Percentiles rank a stretch among this genome's conserved stretches.
These are phyloP conservation scores for Drosophila seclusa DNA, from an alignment of 2,888 invertebrate species.

Conservation along the genomic window DNA sequence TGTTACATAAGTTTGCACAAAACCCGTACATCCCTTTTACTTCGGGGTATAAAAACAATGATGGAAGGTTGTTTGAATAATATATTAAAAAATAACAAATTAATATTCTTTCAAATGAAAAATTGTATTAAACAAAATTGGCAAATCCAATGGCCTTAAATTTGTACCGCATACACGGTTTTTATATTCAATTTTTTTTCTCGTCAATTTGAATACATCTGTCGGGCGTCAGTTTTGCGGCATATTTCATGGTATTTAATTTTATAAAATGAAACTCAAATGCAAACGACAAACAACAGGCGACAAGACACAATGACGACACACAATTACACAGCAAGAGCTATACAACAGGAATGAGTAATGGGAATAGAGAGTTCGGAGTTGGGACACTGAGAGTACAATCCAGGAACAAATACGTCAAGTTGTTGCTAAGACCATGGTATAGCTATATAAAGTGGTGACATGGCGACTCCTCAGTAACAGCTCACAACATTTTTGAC, in stretches of 20 bases:
- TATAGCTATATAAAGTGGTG: background rate
- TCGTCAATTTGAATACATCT: background rate
- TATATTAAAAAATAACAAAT: background rate
- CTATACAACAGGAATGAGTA: background rate
- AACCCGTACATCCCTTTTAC: background rate
- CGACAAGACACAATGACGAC: background rate
- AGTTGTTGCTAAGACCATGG: background rate
- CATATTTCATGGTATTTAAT: background rate
- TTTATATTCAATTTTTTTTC: background rate
- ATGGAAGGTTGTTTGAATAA: background rate
- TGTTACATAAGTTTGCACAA: background rate
- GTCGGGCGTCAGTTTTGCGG: background rate
- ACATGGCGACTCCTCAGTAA: background rate
- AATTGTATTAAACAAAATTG: background rate
- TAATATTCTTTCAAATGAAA: background rate
- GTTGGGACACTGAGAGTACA: background rate
- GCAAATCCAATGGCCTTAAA: background rate
- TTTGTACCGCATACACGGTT: background rate
- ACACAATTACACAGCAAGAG: background rate
- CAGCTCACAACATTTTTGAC: background rate
- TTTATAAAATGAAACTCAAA: background rate
- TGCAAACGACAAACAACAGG: background rate
- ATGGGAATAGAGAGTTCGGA: background rate
- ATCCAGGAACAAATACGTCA: background rate
- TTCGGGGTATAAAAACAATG: background rate